Base-by-base conservation (phyloP, 2,888 invertebrate species). In the Acronicta leporina region DNA sequence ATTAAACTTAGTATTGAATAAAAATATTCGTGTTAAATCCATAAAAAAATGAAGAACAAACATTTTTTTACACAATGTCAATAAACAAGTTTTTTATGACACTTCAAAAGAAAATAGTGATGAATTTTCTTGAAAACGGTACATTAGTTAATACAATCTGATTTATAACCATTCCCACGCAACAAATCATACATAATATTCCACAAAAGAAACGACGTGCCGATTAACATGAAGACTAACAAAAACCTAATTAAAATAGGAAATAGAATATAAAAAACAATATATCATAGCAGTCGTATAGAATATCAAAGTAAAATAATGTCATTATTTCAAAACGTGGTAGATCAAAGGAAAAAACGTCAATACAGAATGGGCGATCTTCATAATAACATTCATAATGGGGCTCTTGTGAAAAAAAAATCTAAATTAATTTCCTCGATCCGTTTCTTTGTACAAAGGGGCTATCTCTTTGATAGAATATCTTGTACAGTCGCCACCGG, bases 401-500 rank as follows among this genome's bases (percentile, higher is more conserved):
- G 81, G 68, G 57, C 66, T 73, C 75, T 77, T 68, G 67, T 63
- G 66, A 75, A 78, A 80, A 85, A 30, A 90, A 89, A 84, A 85
- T 84, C 86, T 88, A 92, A 92, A 92, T 92, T 92, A 93, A 91
- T 92, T 92, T 92, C 74, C 87, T 84, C 86, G 83, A 89, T 88
- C 87, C 87, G 81, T 84, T 85, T 83, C 81, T 81, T 82, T 75
- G 82, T 84, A 90, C 84, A 91, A 90, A 85, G 87, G 84, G 75
- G 76, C 79, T 84, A 81, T 88, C 86, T 87, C 90, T 91, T 92
- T 91, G 90, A 91, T 87, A 88, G 87, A 86, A 82, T 85, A 88
- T 87, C 80, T 76, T 68, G 77, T 77, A 77, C 77, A 78, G 67
- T 77, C 71, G 69, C 65, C 63, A 50, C 47, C 66, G 72, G 68